A percentile compares a stretch with the other conserved stretches of the same genome.
Conservation (phyloP, 2,113 vertebrate genomes). For the Leiothrix lutea region DNA sequence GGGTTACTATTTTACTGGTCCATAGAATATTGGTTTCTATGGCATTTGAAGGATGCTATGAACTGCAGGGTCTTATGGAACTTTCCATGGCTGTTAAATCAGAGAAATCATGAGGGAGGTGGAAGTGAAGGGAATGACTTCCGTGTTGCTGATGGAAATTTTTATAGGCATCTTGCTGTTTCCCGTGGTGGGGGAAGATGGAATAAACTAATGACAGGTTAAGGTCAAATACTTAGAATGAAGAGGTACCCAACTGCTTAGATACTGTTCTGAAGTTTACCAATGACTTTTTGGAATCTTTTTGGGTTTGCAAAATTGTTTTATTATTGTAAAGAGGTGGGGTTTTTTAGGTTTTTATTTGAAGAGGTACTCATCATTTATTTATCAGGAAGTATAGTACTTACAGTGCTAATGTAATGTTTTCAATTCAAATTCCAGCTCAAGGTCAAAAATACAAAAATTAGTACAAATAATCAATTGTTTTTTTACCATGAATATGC, state of each 20-base stretch:
- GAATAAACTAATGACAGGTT: not conserved
- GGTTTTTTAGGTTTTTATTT: not conserved
- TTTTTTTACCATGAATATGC: not conserved
- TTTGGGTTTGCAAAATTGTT: not conserved
- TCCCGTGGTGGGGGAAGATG: not conserved
- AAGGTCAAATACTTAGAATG: not conserved
- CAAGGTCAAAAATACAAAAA: not conserved
- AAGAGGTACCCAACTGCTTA: not conserved
- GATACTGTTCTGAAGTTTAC: not conserved
- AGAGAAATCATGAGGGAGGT: not conserved
- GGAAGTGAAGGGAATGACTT: not conserved
- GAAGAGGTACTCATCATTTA: not conserved
- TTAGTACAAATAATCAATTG: not conserved
- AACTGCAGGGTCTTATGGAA: not conserved
- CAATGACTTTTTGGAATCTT: not conserved
- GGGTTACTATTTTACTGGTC: not conserved
- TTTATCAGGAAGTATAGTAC: not conserved
- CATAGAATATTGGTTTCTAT: not conserved
- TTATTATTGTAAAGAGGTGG: not conserved
- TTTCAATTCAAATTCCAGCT: not conserved
- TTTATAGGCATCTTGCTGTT: constrained; percentile 1
- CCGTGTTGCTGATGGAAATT: not conserved
- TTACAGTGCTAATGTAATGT: not conserved
- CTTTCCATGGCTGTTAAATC: not conserved
- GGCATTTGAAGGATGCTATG: not conserved